Evolutionary conservation across 2,113 vertebrate genomes (phyloP).

Genomic region (Callopanchax toddi): DNA sequence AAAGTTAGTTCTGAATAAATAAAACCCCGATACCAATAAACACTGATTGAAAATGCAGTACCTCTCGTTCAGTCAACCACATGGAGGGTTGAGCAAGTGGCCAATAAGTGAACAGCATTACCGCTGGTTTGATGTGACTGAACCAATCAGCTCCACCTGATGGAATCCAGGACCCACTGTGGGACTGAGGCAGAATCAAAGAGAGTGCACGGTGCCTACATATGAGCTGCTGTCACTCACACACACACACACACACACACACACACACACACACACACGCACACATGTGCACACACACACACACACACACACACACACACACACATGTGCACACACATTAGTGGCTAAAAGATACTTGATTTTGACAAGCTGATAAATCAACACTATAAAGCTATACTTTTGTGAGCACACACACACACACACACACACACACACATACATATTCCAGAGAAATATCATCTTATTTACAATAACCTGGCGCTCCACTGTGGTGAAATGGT

Average conservation of each 20-base stretch:
- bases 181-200: constrained; percentile 60
- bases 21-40: constrained; percentile 62
- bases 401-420: constrained; percentile 30
- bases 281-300: constrained; percentile 33
- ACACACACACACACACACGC: constrained; percentile 43
- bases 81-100: constrained; percentile 35
- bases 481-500: constrained; percentile 69
- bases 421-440: neutral
- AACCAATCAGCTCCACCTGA: constrained; percentile 59
- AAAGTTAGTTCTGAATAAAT: too few species aligned
- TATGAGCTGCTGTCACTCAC: constrained; percentile 68
- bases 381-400: constrained; percentile 71
- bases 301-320: constrained; percentile 40
- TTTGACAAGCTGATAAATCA: constrained; percentile 82
- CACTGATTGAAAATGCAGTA: constrained; percentile 78
- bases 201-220: constrained; percentile 43
- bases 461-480: constrained; percentile 79
- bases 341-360: constrained; percentile 68
- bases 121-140: constrained; percentile 69
- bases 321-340: constrained; percentile 51
- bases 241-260: constrained; percentile 31
- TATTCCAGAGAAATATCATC: constrained; percentile 65
- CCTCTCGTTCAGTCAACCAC: constrained; percentile 39
- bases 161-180: constrained; percentile 40
- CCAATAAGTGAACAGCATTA: constrained; percentile 71